Evolutionary conservation across 2,113 vertebrate genomes (phyloP).

Genomic region (Diadophis punctatus): DNA sequence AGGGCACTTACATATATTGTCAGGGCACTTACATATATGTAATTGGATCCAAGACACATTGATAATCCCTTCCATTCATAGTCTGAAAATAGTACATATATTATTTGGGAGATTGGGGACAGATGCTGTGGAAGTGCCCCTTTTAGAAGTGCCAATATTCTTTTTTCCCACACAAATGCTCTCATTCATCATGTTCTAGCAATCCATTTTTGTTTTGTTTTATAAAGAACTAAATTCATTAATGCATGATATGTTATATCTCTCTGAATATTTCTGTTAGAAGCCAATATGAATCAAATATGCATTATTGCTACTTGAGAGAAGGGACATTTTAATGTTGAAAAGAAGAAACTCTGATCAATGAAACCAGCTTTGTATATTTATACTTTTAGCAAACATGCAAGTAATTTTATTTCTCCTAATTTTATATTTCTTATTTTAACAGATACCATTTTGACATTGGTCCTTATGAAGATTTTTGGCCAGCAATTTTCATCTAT

Average conservation of each 20-base stretch:
- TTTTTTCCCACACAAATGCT: background rate
- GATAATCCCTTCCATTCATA: background rate
- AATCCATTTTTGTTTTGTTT: background rate
- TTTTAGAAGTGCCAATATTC: background rate
- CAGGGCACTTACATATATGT: background rate
- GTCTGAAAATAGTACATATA: background rate
- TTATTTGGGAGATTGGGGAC: background rate
- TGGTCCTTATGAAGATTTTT: constrained; percentile 89
- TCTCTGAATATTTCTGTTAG: background rate
- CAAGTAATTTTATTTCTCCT: background rate
- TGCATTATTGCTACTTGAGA: background rate
- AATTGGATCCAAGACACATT: too few relatives aligned
- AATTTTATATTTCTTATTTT: constrained; percentile 27
- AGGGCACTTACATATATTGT: background rate
- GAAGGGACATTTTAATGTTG: background rate
- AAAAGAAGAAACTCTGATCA: background rate
- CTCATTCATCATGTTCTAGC: background rate
- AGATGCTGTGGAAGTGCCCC: background rate
- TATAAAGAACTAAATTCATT: background rate
- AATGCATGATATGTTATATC: background rate
- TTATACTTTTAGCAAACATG: background rate
- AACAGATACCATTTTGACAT: constrained; percentile 96
- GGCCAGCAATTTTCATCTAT: constrained; percentile 95
- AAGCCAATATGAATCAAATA: background rate
- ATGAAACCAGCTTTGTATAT: background rate